Base-by-base conservation (phyloP, 2,797 vertebrate genomes). In the Hypotaenidia okinawae region DNA sequence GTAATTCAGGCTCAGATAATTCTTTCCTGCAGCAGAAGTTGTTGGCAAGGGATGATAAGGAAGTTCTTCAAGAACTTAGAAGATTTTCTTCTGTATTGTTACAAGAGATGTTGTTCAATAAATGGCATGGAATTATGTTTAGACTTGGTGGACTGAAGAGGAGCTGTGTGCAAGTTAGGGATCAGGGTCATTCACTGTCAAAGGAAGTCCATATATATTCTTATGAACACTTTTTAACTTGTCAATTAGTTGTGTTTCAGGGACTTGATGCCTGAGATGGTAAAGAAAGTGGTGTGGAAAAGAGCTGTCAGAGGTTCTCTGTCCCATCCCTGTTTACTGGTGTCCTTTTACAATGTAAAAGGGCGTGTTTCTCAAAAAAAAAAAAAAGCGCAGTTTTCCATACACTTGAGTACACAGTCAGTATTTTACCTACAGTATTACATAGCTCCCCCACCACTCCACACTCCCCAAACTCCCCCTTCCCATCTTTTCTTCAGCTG, bases 381-480 rank as follows among this genome's bases (percentile, higher is more conserved):
- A 47, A 49, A 45, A 45, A 13, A 41, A 41, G 39, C 3, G 43
- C 18, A 19, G 43, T 45, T 45, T 94, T 92, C 79, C 74, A 78
- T 70, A n/a, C 75, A 89, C 78, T 87, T 84, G 84, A 37, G 39
- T 45, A 35, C 74, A 49, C 72, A 96, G 88, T 96, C 72, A 96
- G 90, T 96, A 82, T 95, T 91, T 95, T 91, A 90, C 67, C 62
- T 92, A 49, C 91, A 75, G 86, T 93, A 76, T 83, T 87, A 39
- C 72, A 63, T 77, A 94, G 61, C 69, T 45, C 67, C 79, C 77
- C 69, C 84, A 49, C 47, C 22, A 22, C 22, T 49, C 47, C 47
- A 49, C 47, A 13, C 47, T 49, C 47, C 11, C 22, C 47, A 49
- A 23, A 22, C 47, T 49, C 22, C 47, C 22, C 47, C 47, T 22